Conservation (phyloP, 2,797 vertebrate species). For the Squalus acanthias region DNA sequence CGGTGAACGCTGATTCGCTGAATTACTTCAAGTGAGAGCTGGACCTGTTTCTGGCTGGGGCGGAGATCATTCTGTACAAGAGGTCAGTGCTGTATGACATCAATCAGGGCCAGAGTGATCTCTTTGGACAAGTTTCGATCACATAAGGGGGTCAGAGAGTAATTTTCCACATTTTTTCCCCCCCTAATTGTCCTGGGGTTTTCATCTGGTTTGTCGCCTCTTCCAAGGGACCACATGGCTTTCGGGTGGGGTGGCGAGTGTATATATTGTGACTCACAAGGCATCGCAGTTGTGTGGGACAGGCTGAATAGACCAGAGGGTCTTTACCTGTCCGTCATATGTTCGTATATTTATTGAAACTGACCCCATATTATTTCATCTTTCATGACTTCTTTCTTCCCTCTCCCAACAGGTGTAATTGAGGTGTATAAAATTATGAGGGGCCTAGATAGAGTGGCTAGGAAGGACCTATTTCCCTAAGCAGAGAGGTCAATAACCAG, state of each 20-base stretch:
- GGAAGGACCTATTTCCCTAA: too few relatives aligned
- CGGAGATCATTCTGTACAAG: neutral
- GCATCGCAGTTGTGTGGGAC: neutral
- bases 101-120: neutral
- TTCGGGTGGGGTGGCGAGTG: neutral
- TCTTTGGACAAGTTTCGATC: neutral
- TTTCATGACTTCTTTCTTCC: neutral
- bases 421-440: too few relatives aligned
- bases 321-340: too few relatives aligned
- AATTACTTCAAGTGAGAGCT: neutral
- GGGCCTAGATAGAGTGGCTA: too few relatives aligned
- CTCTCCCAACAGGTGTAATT: neutral
- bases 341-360: neutral
- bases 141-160: neutral
- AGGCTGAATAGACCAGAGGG: neutral
- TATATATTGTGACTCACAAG: neutral
- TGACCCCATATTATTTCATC: neutral
- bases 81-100: neutral
- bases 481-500: too few relatives aligned
- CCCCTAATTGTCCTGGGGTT: too few relatives aligned
- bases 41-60: neutral
- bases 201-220: neutral
- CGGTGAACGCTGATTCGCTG: neutral
- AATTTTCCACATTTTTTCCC: neutral
- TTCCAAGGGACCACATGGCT: neutral